Percentiles rank a stretch among this genome's conserved stretches.
Conservation (phyloP, 2,888 invertebrate species). For the Diabrotica balteata region DNA sequence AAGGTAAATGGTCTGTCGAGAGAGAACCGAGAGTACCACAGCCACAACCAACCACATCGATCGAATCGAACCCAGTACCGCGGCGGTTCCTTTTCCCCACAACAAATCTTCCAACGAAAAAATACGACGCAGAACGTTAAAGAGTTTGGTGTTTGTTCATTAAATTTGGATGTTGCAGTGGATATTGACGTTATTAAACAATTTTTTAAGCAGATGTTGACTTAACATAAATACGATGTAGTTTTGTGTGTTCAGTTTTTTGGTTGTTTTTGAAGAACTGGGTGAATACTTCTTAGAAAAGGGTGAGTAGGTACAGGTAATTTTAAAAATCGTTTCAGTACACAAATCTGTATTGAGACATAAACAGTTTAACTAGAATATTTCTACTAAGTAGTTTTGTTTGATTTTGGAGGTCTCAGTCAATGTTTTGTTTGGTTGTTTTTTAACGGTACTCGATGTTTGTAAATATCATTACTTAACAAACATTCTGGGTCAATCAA, state of each 20-base stretch:
- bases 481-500: too few relatives aligned
- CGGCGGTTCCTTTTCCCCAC: conserved; percentile 28
- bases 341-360: too few relatives aligned
- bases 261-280: conserved; percentile 15
- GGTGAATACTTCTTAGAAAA: conserved; percentile 17
- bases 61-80: conserved; percentile 12
- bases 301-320: conserved; percentile 11
- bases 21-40: background rate
- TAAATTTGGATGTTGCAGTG: background rate
- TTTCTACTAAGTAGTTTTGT: too few relatives aligned
- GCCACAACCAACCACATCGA: conserved; percentile 4
- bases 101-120: conserved; percentile 16
- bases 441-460: too few relatives aligned
- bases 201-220: conserved; percentile 5
- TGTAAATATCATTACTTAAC: too few relatives aligned
- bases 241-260: conserved; percentile 19
- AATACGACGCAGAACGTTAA: conserved; percentile 17
- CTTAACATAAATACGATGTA: conserved; percentile 31
- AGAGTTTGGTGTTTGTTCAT: conserved; percentile 5
- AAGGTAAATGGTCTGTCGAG: conserved; percentile 42
- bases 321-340: too few relatives aligned
- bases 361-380: too few relatives aligned
- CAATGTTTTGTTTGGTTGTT: too few relatives aligned
- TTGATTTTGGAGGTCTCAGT: too few relatives aligned
- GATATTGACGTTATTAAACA: background rate